Base-by-base conservation (phyloP, 2,113 vertebrate species). In the Nothocercus julius region DNA sequence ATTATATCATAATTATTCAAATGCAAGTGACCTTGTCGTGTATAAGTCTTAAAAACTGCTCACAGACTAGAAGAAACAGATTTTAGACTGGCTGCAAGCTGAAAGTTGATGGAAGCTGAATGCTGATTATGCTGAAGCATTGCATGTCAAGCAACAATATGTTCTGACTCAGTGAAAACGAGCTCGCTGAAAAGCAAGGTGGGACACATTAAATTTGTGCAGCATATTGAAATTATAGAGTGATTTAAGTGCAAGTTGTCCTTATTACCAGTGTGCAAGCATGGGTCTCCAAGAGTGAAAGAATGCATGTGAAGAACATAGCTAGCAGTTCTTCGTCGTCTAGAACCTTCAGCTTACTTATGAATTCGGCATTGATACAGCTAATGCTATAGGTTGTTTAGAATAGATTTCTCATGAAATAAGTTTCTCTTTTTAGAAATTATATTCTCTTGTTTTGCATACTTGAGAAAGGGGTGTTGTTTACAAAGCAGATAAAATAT, bases 1-100 rank as follows among this genome's bases (percentile, higher is more conserved):
- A 93, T 93, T 88, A 94, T 86, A 93, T 11, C 56, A 78, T 84
- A 94, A 95, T 96, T 96, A 96, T 93, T 96, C 66, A 91, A 94
- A 85, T 62, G 47, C 47, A 94, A 94, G 85, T 92, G 96, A 97
- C 85, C 94, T 88, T 92, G 80, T 27, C 86, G 59, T 47, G 62
- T 68, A 5, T n/a, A 87, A 85, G 72, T 92, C 69, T 86, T 82
- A 93, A 82, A n/a, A 95, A 84, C 70, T 87, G 66, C 73, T 87
- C 74, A 49, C 64, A 72, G 40, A 54, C 38, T 82, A 69, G 76
- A 69, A 88, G 92, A 58, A 96, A 88, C 62, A 90, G 30, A 86
- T 91, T 80, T 95, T 32, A 74, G 49, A 82, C 40, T 81, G 38
- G 51, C 67, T 77, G 28, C 42, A 44, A 77, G 64, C 21, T 49